Percentiles rank a stretch among this genome's conserved stretches.
Evolutionary conservation across 2,888 invertebrate species (phyloP).

Genomic region (Nasonia oneida): DNA sequence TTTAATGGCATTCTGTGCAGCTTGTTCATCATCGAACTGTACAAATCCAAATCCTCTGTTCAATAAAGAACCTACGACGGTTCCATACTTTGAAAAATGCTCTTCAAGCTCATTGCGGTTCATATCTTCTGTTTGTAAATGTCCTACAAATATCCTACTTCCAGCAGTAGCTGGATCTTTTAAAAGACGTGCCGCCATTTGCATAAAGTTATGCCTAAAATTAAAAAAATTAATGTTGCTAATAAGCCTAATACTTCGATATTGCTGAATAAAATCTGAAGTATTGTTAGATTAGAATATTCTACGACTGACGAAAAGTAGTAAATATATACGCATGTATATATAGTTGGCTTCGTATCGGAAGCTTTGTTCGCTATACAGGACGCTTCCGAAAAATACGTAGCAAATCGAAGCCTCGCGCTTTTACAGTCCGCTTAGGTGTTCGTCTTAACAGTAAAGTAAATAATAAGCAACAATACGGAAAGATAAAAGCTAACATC

Average conservation of each 20-base stretch:
- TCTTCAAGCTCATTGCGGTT: slow-evolving; percentile 85
- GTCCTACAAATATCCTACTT: slow-evolving; percentile 90
- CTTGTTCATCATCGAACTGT: slow-evolving; percentile 88
- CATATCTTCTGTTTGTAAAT: slow-evolving; percentile 85
- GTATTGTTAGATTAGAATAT: too few relatives aligned
- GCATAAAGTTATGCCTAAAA: background rate
- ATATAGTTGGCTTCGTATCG: background rate
- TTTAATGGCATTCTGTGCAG: slow-evolving; percentile 88
- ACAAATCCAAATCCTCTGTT: slow-evolving; percentile 93
- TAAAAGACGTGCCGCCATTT: slow-evolving; percentile 76
- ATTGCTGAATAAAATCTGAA: too few relatives aligned
- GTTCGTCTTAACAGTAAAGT: background rate
- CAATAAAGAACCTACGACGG: slow-evolving; percentile 85
- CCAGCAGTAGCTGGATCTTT: slow-evolving; percentile 88
- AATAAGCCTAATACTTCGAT: background rate
- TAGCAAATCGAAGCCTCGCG: too few relatives aligned
- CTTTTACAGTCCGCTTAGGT: too few relatives aligned
- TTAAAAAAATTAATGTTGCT: background rate
- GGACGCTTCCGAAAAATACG: background rate
- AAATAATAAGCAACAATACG: background rate
- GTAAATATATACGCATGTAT: background rate
- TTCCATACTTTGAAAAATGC: slow-evolving; percentile 88
- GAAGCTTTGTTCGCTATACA: background rate
- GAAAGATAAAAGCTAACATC: background rate
- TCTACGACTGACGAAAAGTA: too few relatives aligned